Percentiles rank a stretch among this genome's conserved stretches.
These are phyloP conservation scores for Elgaria multicarinata DNA, from an alignment of 2,113 vertebrate species.

Conservation along the genomic window DNA sequence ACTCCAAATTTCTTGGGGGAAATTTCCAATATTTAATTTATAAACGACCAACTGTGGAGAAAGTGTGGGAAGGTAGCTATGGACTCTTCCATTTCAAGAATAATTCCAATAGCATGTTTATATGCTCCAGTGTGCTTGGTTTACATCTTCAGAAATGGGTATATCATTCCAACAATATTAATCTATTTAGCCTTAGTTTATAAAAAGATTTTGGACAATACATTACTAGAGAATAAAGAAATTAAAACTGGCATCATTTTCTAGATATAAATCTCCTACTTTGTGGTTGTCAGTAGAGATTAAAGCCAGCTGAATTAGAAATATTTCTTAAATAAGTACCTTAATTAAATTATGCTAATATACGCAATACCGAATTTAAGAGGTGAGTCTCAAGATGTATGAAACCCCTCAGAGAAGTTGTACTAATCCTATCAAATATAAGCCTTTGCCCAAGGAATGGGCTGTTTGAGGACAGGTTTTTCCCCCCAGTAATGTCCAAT, in stretches of 20 bases:
- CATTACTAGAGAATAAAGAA: background rate
- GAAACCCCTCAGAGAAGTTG: background rate
- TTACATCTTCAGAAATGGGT: background rate
- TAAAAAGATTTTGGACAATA: conserved; percentile 9
- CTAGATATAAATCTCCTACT: conserved; percentile 25
- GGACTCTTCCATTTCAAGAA: conserved; percentile 1
- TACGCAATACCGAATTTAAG: background rate
- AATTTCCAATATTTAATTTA: background rate
- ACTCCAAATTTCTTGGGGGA: background rate
- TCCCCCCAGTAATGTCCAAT: background rate
- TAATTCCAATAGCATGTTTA: background rate
- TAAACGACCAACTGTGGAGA: background rate
- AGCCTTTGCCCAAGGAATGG: background rate
- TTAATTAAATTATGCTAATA: conserved; percentile 17
- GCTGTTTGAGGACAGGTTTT: background rate
- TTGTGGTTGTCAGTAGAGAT: conserved; percentile 22
- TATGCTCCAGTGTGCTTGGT: background rate
- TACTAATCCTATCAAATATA: background rate
- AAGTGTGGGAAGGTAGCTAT: background rate
- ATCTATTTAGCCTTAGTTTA: background rate
- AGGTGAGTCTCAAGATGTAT: background rate
- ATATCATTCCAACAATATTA: background rate
- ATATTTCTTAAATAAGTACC: conserved; percentile 10
- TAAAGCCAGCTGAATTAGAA: conserved; percentile 8
- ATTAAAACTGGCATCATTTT: conserved; percentile 5